phyloP scores from a whole-genome alignment of 1,140 invertebrate species.

The Portunus trituberculatus region DNA sequence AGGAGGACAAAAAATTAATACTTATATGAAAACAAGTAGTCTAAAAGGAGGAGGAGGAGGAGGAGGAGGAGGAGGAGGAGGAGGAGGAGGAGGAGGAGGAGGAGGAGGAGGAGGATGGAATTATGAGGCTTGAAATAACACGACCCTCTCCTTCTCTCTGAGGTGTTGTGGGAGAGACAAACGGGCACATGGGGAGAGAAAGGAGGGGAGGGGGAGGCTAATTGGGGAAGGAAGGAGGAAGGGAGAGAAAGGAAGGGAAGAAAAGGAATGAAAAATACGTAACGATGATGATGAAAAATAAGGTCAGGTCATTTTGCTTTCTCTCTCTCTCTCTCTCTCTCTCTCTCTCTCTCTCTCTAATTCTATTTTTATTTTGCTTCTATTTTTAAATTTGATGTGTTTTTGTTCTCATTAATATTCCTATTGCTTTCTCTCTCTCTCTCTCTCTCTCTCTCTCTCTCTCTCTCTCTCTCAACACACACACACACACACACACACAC shows the following conservation, averaged over 20 bases:
- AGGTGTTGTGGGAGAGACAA: neutral
- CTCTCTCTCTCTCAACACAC: too few species aligned
- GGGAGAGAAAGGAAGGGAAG: neutral
- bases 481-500: too few species aligned
- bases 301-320: neutral
- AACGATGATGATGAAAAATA: neutral
- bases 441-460: too few species aligned
- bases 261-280: neutral
- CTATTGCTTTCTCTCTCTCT: too few species aligned
- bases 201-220: neutral
- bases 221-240: neutral
- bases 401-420: too few species aligned
- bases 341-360: neutral
- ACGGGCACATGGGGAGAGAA: neutral
- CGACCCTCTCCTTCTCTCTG: neutral
- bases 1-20: neutral
- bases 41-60: neutral
- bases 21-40: neutral
- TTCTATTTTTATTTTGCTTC: neutral
- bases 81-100: slow-evolving; percentile 24
- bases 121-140: neutral
- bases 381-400: neutral
- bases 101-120: slow-evolving; percentile 32
- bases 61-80: neutral
- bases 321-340: neutral